Evolutionary conservation across 2,888 invertebrate genomes (phyloP), one percentile per base, ranked within the genome.

Genomic region (Neoitamus cyanurus): DNA sequence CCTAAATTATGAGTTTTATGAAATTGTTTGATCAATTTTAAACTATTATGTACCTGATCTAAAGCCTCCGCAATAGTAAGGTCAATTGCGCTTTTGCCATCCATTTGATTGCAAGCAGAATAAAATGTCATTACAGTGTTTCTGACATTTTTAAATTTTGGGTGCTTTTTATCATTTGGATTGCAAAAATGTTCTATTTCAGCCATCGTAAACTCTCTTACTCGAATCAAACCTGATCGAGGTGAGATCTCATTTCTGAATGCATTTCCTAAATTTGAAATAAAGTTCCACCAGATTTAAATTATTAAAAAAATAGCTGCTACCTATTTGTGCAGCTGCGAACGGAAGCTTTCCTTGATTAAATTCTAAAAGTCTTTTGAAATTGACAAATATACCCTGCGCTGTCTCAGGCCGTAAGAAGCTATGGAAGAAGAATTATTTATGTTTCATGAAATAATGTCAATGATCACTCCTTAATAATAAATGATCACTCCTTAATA

Each of bases 121-220:
- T 98, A 99, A 30, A 99, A 92, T 6, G 95, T 92, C 92, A 99
- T 92, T 87, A 93, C 93, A 0, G 96, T 94, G 88, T 96, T 93
- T 88, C 94, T 94, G 0, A 99, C 93, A 85, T 93, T 92, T 5
- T 93, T 93, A 92, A 99, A 99, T 91, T 99, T 99, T 0, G 96
- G 95, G 92, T 99, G 98, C 86, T 93, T 93, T 90, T 99, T 99
- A 88, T 95, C 93, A 0, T 89, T 91, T 0, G 98, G 97, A 92
- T 99, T 99, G 91, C 99, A 98, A 91, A 99, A 99, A 92, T 99
- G 99, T 91, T 99, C 99, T 88, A 99, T 99, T 93, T 99, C 99
- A 86, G 98, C 99, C 99, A 99, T 99, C 0, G 99, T 99, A 90
- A 99, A 99, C 91, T 99, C 99, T 89, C 99, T 94, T 0, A 99